A percentile compares a stretch with the other conserved stretches of the same genome.
phyloP scores from a whole-genome alignment of 1,140 invertebrate genomes.

The Lamellibrachia luymesi region DNA sequence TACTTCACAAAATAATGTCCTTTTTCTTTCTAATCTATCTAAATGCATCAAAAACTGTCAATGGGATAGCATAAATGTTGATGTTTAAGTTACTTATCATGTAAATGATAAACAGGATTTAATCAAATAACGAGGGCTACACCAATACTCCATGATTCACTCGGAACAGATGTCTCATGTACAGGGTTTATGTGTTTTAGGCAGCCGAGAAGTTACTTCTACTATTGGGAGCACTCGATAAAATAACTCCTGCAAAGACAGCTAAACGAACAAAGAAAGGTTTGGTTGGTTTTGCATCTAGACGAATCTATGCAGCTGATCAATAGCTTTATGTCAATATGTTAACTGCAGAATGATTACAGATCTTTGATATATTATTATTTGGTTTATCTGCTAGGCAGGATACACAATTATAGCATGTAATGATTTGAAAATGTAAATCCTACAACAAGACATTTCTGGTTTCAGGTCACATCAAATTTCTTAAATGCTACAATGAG shows the following conservation, averaged over 20 bases:
- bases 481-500: too few relatives aligned
- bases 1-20: too few relatives aligned
- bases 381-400: not conserved
- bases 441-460: not conserved
- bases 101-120: too few relatives aligned
- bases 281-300: not conserved
- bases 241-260: not conserved
- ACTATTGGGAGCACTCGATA: conserved; percentile 25
- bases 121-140: not conserved
- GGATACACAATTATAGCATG: not conserved
- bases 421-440: not conserved
- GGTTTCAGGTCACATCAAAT: too few relatives aligned
- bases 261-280: not conserved
- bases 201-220: conserved; percentile 27
- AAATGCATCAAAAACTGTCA: too few relatives aligned
- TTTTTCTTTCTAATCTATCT: too few relatives aligned
- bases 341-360: not conserved
- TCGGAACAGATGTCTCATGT: not conserved
- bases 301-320: not conserved
- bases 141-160: not conserved
- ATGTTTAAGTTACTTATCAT: too few relatives aligned
- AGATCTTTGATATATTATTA: not conserved
- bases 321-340: not conserved
- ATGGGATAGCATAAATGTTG: too few relatives aligned
- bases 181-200: not conserved